These are phyloP conservation scores for Torymus auratus DNA, from an alignment of 2,888 invertebrate species.

Conservation along the genomic window DNA sequence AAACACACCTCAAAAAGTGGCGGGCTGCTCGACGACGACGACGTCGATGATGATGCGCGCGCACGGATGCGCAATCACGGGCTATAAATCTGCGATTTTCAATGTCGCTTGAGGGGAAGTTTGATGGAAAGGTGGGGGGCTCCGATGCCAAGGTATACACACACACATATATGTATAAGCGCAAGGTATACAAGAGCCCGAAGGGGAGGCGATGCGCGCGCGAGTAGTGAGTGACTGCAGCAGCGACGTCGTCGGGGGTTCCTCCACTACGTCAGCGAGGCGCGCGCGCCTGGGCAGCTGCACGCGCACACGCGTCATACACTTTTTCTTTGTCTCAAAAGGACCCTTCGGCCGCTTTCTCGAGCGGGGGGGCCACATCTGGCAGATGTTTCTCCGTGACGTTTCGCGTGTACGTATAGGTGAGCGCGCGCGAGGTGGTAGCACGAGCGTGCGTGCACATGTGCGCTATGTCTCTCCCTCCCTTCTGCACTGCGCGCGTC, in stretches of 20 bases:
- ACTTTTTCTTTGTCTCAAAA: slow-evolving; percentile 76
- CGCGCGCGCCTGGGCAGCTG: slow-evolving; percentile 67
- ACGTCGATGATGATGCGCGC: slow-evolving; percentile 13
- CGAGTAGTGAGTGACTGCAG: slow-evolving; percentile 3
- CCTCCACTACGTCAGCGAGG: slow-evolving; percentile 68
- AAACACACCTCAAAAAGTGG: neutral
- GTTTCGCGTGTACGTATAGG: slow-evolving; percentile 36
- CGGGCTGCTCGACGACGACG: neutral
- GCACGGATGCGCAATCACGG: slow-evolving; percentile 20
- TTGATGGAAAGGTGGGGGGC: neutral
- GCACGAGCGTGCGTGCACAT: no score
- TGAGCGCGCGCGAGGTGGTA: neutral
- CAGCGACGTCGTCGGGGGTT: slow-evolving; percentile 35
- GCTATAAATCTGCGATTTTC: slow-evolving; percentile 67
- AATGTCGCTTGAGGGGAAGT: slow-evolving; percentile 54
- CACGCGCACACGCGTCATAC: slow-evolving; percentile 64
- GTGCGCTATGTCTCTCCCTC: no score
- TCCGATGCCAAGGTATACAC: neutral
- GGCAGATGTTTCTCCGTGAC: slow-evolving; percentile 57
- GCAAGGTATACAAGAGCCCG: neutral
- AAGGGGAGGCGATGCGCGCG: slow-evolving; percentile 5
- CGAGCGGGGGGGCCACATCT: slow-evolving; percentile 67
- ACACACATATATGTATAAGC: neutral
- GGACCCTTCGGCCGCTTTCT: slow-evolving; percentile 72
- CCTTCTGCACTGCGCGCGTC: no score